Conservation (phyloP, 2,888 invertebrate genomes). For the Plutella xylostella region DNA sequence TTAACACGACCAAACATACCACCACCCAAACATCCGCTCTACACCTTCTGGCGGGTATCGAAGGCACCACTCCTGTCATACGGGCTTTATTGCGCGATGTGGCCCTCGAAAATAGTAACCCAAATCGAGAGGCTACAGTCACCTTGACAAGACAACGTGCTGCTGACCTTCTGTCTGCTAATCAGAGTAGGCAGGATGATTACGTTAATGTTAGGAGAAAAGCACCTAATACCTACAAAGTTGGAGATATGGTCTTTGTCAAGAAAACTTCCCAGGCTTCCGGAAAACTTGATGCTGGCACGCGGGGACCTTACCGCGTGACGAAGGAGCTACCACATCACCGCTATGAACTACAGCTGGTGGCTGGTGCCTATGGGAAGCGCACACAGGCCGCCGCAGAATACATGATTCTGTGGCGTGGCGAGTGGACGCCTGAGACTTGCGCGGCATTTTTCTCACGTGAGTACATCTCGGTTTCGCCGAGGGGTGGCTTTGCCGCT, state of each 20-base stretch:
- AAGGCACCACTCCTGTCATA: conserved; percentile 1
- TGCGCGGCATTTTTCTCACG: not conserved
- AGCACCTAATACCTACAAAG: not conserved
- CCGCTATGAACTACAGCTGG: conserved; percentile 5
- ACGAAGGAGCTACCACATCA: not conserved
- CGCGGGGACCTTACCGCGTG: conserved; percentile 1
- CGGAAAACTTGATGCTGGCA: conserved; percentile 2
- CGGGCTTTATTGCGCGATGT: not conserved
- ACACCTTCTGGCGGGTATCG: not conserved
- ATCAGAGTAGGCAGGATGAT: not conserved
- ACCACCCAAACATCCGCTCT: not conserved
- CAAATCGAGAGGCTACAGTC: not conserved
- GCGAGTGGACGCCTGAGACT: conserved; percentile 13
- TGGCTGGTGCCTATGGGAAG: conserved; percentile 6
- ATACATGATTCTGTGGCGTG: conserved; percentile 11
- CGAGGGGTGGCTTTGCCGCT: not conserved
- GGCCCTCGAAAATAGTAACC: not conserved
- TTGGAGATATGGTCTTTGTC: conserved; percentile 1
- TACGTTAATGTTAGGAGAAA: not conserved
- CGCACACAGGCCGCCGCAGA: conserved; percentile 10
- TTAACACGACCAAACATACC: conserved; percentile 2
- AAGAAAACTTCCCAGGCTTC: not conserved
- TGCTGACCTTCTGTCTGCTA: not conserved
- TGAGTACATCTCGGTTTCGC: not conserved
- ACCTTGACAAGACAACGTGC: not conserved